Conservation (phyloP, 2,113 vertebrate genomes). For the Bos taurus region DNA sequence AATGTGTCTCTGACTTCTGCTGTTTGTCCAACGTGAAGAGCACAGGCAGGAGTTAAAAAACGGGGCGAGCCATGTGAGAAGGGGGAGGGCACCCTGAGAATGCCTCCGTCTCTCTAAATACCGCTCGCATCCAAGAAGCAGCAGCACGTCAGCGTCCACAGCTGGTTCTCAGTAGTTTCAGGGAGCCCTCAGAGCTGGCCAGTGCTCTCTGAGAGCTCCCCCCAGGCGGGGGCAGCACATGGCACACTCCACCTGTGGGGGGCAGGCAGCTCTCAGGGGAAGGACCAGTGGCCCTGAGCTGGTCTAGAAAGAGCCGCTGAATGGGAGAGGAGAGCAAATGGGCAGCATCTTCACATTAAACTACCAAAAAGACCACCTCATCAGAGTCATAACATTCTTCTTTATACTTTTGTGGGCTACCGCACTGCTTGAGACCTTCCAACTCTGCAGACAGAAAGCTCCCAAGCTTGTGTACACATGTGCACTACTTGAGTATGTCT, state of each 20-base stretch:
- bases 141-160: fast-evolving
- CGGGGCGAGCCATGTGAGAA: background rate
- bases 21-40: background rate
- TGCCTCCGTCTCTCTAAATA: background rate
- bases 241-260: background rate
- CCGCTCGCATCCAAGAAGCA: background rate
- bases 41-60: background rate
- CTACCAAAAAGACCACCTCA: background rate
- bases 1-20: background rate
- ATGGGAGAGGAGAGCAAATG: background rate
- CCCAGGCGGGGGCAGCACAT: background rate
- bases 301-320: background rate
- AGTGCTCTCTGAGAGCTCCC: background rate
- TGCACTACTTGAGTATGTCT: background rate
- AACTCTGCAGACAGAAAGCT: background rate
- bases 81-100: background rate
- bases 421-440: background rate
- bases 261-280: background rate
- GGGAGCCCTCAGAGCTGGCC: background rate
- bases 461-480: too few species aligned
- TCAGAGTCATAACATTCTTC: fast-evolving
- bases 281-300: background rate
- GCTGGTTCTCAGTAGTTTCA: background rate
- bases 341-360: background rate
- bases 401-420: background rate